Evolutionary conservation across 2,888 invertebrate genomes (phyloP), one percentile per base, ranked within the genome.

Genomic region (Dryomyza anilis): DNA sequence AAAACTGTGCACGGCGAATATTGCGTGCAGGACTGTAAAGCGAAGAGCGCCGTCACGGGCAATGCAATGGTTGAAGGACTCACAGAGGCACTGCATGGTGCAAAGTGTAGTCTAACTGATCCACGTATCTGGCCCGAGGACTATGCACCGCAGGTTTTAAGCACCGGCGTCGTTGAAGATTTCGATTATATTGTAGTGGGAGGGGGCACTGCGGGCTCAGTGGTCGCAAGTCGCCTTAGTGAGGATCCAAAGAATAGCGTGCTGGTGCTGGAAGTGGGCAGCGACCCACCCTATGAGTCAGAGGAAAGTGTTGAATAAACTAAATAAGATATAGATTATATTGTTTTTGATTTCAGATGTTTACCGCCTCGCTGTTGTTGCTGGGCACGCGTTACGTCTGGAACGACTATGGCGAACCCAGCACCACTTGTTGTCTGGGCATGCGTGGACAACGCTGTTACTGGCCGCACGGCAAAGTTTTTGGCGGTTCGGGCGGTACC

Each of bases 401-500:
- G 72, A 74, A 77, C 25, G 80, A 81, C 63, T 73, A 66, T 7
- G 75, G 78, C 0, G 78, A 81, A 55, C 70, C 75, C 0, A 76
- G 75, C 63, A 64, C 65, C 0, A 69, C 56, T 4, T 66, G 75
- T 3, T 78, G 79, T 19, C 69, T 66, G 21, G 82, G 69, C 0
- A 71, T 73, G 52, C 66, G 52, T 4, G 63, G 75, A 14, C 66
- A 72, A 0, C 82, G 72, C 7, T 87, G 87, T 72, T 79, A 75
- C 55, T 88, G 86, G 87, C 84, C 87, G 0, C 82, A 87, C 21
- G 89, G 89, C 0, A 89, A 88, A 74, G 85, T 86, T 12, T 79
- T 92, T 1, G 92, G 91, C 0, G 92, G 91, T 0, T 84, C 86
- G 2, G 88, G 89, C 16, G 83, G 84, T 0, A 84, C 89, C 3